phyloP scores from a whole-genome alignment of 1,140 invertebrate species.

The Drosophila nigromelanica region DNA sequence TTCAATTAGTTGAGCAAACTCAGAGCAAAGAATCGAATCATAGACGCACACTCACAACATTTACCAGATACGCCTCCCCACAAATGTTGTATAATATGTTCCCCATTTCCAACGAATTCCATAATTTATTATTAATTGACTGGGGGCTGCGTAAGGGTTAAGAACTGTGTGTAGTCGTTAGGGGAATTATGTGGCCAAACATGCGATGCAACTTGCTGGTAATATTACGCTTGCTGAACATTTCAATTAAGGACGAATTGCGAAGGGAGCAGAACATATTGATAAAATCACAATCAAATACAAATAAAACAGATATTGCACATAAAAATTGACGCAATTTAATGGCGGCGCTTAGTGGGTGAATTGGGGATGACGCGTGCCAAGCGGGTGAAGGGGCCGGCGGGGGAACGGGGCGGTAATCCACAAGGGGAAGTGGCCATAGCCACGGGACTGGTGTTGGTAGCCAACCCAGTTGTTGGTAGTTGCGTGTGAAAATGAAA shows the following conservation, averaged over 20 bases:
- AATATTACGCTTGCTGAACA: conserved; percentile 55
- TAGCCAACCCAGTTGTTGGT: conserved; percentile 13
- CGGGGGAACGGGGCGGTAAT: background rate
- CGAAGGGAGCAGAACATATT: conserved; percentile 52
- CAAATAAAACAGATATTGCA: conserved; percentile 80
- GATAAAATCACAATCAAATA: conserved; percentile 80
- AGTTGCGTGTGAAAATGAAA: conserved; percentile 79
- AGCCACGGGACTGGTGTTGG: conserved; percentile 6
- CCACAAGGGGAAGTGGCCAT: conserved; percentile 15
- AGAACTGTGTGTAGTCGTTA: conserved; percentile 14
- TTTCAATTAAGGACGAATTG: conserved; percentile 68
- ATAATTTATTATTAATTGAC: conserved; percentile 80
- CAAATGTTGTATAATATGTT: conserved; percentile 21
- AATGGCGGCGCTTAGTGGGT: conserved; percentile 47
- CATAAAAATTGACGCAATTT: conserved; percentile 78
- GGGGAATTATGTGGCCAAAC: conserved; percentile 55
- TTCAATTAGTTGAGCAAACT: conserved; percentile 27
- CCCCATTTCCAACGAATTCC: conserved; percentile 63
- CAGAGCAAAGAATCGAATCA: conserved; percentile 53
- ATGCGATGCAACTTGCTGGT: conserved; percentile 35
- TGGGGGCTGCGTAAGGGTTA: conserved; percentile 53
- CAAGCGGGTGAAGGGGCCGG: too few species aligned
- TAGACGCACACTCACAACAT: conserved; percentile 22
- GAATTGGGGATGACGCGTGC: background rate
- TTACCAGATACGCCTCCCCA: background rate